Conservation (phyloP, 2,113 vertebrate genomes). For the Petrocephalus zakoni region DNA sequence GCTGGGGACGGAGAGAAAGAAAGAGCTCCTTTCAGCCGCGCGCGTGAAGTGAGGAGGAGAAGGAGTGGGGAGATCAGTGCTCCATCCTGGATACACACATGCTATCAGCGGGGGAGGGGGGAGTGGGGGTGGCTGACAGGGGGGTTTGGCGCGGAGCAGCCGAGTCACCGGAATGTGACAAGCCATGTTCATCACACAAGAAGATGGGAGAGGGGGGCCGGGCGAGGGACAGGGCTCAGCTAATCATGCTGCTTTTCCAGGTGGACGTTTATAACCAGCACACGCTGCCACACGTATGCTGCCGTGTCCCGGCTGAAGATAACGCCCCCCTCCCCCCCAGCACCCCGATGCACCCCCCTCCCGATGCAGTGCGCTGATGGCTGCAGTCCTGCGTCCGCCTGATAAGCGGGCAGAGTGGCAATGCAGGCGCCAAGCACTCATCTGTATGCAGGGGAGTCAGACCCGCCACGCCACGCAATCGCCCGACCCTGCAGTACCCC, state of each 20-base stretch:
- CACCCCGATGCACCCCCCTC: background rate
- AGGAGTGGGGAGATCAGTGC: constrained; percentile 59
- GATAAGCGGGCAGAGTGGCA: constrained; percentile 6
- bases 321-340: too few relatives aligned
- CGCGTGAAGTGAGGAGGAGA: constrained; percentile 69
- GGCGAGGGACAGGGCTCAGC: constrained; percentile 30
- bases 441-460: background rate
- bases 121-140: constrained; percentile 27
- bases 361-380: background rate
- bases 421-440: background rate
- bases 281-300: background rate
- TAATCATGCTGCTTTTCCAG: background rate
- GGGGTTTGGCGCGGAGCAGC: constrained; percentile 44
- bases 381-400: background rate
- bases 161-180: constrained; percentile 73
- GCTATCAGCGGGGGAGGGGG: constrained; percentile 50
- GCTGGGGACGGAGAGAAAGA: constrained; percentile 25
- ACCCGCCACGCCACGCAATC: too few relatives aligned
- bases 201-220: constrained; percentile 49
- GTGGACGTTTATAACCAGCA: background rate
- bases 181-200: constrained; percentile 67
- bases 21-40: constrained; percentile 73
- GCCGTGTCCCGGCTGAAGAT: background rate
- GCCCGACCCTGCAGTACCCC: too few relatives aligned
- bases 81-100: constrained; percentile 72